phyloP scores from a whole-genome alignment of 2,113 vertebrate species.

The Tretioscincus oriximinensis region DNA sequence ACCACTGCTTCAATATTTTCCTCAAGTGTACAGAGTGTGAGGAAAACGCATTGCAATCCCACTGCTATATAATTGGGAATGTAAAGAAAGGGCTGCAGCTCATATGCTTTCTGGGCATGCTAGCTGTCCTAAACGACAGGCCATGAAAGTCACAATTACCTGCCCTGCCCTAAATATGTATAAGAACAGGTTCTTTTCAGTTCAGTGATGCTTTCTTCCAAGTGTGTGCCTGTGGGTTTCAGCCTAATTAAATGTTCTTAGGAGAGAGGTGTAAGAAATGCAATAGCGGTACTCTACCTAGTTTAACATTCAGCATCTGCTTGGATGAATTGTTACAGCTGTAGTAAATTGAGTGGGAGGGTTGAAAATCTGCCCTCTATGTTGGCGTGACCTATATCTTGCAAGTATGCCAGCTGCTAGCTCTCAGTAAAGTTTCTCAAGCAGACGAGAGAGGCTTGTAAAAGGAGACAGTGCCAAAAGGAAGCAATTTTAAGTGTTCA shows the following conservation, averaged over 20 bases:
- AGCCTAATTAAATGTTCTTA: neutral
- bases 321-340: slow-evolving; percentile 60
- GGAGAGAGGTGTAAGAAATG: slow-evolving; percentile 17
- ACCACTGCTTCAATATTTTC: too few relatives aligned
- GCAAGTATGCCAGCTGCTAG: slow-evolving; percentile 70
- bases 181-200: neutral
- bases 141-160: too few relatives aligned
- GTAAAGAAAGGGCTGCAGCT: too few relatives aligned
- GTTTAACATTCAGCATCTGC: slow-evolving; percentile 49
- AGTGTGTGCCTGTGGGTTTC: neutral
- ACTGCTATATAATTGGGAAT: too few relatives aligned
- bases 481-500: slow-evolving; percentile 62
- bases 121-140: too few relatives aligned
- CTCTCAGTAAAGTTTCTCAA: slow-evolving; percentile 47
- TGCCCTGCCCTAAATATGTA: too few relatives aligned
- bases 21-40: too few relatives aligned
- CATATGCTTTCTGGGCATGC: too few relatives aligned
- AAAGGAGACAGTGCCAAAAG: slow-evolving; percentile 51
- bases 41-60: too few relatives aligned
- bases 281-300: slow-evolving; percentile 33
- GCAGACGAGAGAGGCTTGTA: slow-evolving; percentile 51
- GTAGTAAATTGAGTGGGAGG: slow-evolving; percentile 54
- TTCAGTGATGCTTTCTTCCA: neutral
- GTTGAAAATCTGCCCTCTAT: slow-evolving; percentile 52
- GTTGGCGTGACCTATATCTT: slow-evolving; percentile 62